A percentile compares a stretch with the other conserved stretches of the same genome.
Conservation (phyloP, 2,797 vertebrate genomes). For the Lemur catta region DNA sequence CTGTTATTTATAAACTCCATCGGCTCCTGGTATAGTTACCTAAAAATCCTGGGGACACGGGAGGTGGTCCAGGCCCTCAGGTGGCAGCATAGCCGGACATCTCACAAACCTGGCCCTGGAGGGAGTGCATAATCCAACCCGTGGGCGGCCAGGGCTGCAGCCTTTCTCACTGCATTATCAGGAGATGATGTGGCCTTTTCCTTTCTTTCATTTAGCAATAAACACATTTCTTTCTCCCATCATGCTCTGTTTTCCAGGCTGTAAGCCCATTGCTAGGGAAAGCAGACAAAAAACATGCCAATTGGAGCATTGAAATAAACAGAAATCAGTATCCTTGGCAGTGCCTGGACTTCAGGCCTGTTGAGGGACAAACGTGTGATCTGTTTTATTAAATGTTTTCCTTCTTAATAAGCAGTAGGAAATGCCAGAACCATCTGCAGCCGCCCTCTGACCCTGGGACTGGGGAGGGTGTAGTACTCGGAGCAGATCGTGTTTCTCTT, state of each 20-base stretch:
- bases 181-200: background rate
- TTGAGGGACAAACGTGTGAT: background rate
- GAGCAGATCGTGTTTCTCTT: background rate
- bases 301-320: background rate
- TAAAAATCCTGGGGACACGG: background rate
- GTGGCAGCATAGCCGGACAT: no score
- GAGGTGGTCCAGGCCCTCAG: background rate
- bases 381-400: constrained; percentile 37
- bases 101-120: background rate
- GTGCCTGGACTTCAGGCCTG: background rate
- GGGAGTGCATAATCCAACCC: background rate
- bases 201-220: background rate
- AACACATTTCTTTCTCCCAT: background rate
- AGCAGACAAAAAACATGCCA: background rate
- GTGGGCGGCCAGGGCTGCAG: rapidly evolving
- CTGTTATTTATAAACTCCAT: background rate
- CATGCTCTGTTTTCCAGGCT: background rate
- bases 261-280: background rate
- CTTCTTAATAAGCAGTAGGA: background rate
- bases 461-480: rapidly evolving
- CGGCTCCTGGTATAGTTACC: background rate
- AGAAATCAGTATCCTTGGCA: background rate
- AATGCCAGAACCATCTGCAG: background rate
- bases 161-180: background rate
- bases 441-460: background rate